Conservation (phyloP, 2,797 vertebrate species). For the Eulemur rubriventer region DNA sequence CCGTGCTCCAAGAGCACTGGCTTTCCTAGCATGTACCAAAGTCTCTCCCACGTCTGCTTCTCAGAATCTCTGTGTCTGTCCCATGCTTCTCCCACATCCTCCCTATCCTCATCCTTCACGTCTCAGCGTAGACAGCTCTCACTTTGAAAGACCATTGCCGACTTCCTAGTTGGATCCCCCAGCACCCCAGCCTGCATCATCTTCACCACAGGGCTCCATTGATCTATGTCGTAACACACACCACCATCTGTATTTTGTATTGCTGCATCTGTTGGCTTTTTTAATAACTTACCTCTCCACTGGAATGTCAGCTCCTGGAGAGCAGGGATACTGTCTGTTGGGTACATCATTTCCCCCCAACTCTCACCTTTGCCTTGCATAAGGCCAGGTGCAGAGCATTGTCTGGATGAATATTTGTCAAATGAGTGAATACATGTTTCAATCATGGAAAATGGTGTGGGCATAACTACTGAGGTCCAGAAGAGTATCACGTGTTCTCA, state of each 20-base stretch:
- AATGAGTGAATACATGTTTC: neutral
- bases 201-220: neutral
- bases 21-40: neutral
- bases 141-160: neutral
- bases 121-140: neutral
- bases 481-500: neutral
- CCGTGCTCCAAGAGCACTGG: neutral
- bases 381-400: accelerated
- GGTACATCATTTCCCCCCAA: neutral
- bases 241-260: neutral
- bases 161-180: neutral
- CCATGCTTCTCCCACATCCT: neutral
- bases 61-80: neutral
- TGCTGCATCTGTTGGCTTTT: neutral
- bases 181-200: neutral
- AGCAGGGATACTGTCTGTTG: neutral
- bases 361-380: neutral
- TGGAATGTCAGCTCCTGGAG: neutral
- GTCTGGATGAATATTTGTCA: neutral
- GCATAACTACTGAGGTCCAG: neutral
- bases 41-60: neutral
- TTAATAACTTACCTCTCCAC: neutral
- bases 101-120: neutral
- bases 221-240: neutral
- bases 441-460: neutral